A percentile compares a stretch with the other conserved stretches of the same genome.
These are phyloP conservation scores for Acanthosepion esculentum DNA, from an alignment of 2,888 invertebrate genomes.

Conservation along the genomic window DNA sequence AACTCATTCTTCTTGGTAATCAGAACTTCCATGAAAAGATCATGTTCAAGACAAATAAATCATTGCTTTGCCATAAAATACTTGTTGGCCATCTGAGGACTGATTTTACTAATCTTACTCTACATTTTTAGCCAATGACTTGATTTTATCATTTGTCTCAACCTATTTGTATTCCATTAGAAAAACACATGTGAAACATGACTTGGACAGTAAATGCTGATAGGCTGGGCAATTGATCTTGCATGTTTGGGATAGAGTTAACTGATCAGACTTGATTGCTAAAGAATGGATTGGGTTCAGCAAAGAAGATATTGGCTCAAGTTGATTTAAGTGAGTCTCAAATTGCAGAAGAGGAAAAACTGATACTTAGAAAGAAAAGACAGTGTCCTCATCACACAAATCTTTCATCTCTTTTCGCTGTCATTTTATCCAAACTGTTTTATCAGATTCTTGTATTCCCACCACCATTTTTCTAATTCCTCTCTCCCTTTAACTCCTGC, in stretches of 20 bases:
- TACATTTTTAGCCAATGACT: background rate
- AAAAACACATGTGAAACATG: slow-evolving; percentile 13
- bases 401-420: background rate
- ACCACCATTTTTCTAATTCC: no score
- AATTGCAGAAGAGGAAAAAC: background rate
- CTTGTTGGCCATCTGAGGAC: background rate
- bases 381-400: background rate
- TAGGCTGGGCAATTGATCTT: background rate
- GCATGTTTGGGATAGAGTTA: background rate
- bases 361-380: background rate
- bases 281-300: background rate
- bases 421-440: no score
- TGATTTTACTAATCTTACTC: background rate
- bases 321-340: slow-evolving; percentile 7
- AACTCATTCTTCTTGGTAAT: background rate
- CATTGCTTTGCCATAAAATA: background rate
- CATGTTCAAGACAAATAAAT: background rate
- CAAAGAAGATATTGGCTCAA: background rate
- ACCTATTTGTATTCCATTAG: background rate
- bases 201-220: background rate
- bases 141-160: background rate
- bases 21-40: background rate
- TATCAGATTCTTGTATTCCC: no score
- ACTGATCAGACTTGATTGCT: background rate
- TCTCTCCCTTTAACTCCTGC: no score